These are phyloP conservation scores for Takifugu rubripes DNA, from an alignment of 2,797 vertebrate species.

Conservation along the genomic window DNA sequence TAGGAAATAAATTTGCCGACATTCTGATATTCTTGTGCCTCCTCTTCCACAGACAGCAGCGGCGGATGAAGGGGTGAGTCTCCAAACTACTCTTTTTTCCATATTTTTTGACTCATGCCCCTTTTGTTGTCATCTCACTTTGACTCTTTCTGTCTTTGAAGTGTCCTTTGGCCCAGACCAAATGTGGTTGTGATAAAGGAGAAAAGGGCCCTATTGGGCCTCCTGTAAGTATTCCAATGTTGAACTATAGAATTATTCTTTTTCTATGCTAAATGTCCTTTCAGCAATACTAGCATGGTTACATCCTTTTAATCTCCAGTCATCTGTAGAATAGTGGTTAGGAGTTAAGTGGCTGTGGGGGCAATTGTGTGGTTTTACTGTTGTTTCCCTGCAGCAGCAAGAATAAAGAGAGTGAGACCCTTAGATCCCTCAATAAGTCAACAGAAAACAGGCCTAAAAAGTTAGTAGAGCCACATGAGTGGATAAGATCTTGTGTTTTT, in stretches of 20 bases:
- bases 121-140: constrained; percentile 13
- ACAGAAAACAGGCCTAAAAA: constrained; percentile 53
- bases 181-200: constrained; percentile 86
- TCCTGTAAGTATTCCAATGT: constrained; percentile 76
- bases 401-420: constrained; percentile 34
- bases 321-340: too few relatives aligned
- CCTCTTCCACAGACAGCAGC: constrained; percentile 74
- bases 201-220: constrained; percentile 81
- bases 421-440: constrained; percentile 48
- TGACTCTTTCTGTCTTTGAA: constrained; percentile 57
- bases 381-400: constrained; percentile 50
- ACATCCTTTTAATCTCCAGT: too few relatives aligned
- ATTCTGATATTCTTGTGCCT: constrained; percentile 32
- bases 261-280: too few relatives aligned
- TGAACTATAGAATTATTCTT: too few relatives aligned
- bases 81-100: not conserved
- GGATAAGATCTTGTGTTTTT: not conserved
- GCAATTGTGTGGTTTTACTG: constrained; percentile 17
- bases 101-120: constrained; percentile 14
- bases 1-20: constrained; percentile 14
- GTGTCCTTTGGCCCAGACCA: constrained; percentile 75
- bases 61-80: constrained; percentile 81
- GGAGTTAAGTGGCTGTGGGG: constrained; percentile 40
- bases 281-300: too few relatives aligned
- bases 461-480: constrained; percentile 12